Evolutionary conservation across 2,888 invertebrate species (phyloP).

Genomic region (Ecliptopera silaceata): DNA sequence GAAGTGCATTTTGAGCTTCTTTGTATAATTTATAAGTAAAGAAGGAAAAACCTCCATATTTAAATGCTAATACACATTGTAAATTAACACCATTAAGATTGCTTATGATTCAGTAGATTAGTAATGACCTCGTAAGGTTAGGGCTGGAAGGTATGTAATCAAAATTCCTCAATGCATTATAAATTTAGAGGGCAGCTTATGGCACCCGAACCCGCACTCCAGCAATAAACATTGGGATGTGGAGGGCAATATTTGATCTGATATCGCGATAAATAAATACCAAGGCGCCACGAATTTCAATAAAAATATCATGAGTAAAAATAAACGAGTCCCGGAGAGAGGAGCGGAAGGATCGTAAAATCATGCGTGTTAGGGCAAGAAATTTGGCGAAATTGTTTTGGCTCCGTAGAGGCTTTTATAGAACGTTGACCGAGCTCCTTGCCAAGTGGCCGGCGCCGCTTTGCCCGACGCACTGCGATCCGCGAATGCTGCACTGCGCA

Average conservation of each 20-base stretch:
- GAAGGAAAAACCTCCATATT: conserved; percentile 10
- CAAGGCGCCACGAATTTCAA: conserved; percentile 60
- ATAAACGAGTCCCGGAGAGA: conserved; percentile 59
- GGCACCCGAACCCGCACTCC: conserved; percentile 38
- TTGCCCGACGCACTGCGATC: conserved; percentile 75
- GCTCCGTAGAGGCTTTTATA: conserved; percentile 78
- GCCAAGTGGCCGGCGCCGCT: conserved; percentile 80
- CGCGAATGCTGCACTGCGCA: conserved; percentile 74
- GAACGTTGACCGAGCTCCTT: conserved; percentile 76
- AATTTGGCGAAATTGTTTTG: conserved; percentile 81
- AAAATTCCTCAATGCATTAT: conserved; percentile 36
- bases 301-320: conserved; percentile 65
- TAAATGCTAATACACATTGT: conserved; percentile 28
- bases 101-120: conserved; percentile 35
- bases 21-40: background rate
- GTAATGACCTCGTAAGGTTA: conserved; percentile 30
- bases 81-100: conserved; percentile 36
- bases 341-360: conserved; percentile 70
- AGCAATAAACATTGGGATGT: conserved; percentile 49
- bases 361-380: conserved; percentile 77
- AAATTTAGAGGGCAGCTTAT: conserved; percentile 42
- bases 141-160: conserved; percentile 27
- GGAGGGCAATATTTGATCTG: conserved; percentile 59
- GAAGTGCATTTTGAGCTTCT: background rate
- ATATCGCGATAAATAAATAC: conserved; percentile 63